Base-by-base conservation (phyloP, 1,140 invertebrate genomes). In the Nilaparvata lugens region DNA sequence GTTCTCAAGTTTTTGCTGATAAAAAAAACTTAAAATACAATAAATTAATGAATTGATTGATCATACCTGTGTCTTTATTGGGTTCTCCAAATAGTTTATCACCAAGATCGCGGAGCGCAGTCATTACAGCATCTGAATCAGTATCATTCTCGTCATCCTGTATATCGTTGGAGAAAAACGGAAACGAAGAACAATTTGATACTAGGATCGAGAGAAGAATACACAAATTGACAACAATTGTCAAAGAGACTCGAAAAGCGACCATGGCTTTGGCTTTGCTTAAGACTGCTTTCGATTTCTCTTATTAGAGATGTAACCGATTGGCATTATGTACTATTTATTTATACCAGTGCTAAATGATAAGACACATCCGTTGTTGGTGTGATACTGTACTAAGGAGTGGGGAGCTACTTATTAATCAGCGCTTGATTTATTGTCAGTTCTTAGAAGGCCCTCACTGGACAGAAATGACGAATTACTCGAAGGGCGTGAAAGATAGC, bases 381-480 rank as follows among this genome's bases (percentile, higher is more conserved):
- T 48, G 9, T 18, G 45, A 48, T 48, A 48, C 19, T 48, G 45
- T 48, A 9, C 7, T 48, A 18, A 5, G 45, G 45, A 19, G 45
- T 48, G 45, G 21, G 45, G 45, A 19, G 21, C 4, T 48, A 48
- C 7, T 48, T 48, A 5, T 23, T 48, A 48, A 48, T 35, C 31
- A 35, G 31, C 31, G 9, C 7, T 35, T 48, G 45, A 48, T 48
- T 48, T 48, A 48, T 48, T 23, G 45, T 48, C 45, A 18, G 16
- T 18, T 48, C 21, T 23, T 23, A 48, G 45, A 19, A 48, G 45
- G 21, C 45, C 31, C 31, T 35, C 31, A 48, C 16, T 48, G 45
- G 45, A 48, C 21, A 48, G 43, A 9, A 48, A 19, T 48, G 45
- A 48, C 45, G 45, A 48, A 48, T 48, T 48, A 48, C 45, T 23